Percentiles rank a stretch among this genome's conserved stretches.
These are phyloP conservation scores for Microdon myrmicae DNA, from an alignment of 2,888 invertebrate species.

Conservation along the genomic window DNA sequence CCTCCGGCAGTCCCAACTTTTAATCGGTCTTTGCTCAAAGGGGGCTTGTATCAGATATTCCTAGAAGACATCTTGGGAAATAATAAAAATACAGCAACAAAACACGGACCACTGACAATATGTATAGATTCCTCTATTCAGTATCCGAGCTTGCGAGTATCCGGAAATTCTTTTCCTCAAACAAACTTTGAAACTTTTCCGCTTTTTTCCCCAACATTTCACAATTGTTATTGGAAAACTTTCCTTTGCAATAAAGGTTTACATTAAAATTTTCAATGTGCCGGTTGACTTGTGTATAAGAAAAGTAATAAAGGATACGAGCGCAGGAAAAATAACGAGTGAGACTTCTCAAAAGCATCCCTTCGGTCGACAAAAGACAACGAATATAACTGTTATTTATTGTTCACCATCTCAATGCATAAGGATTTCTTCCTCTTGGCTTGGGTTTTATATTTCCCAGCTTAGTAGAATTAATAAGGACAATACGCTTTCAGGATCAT, in stretches of 20 bases:
- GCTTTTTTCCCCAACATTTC: constrained; percentile 53
- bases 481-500: too few species aligned
- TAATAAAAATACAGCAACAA: constrained; percentile 49
- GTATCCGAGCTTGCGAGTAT: constrained; percentile 43
- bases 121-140: constrained; percentile 32
- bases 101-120: constrained; percentile 46
- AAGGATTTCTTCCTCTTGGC: not conserved
- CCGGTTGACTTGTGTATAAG: constrained; percentile 49
- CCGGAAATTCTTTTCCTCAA: constrained; percentile 49
- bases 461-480: constrained; percentile 40
- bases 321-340: constrained; percentile 14
- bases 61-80: constrained; percentile 31
- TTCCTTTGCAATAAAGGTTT: constrained; percentile 51
- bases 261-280: constrained; percentile 52
- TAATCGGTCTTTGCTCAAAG: too few species aligned
- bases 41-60: too few species aligned
- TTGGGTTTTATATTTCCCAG: constrained; percentile 14
- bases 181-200: constrained; percentile 51
- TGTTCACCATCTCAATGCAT: constrained; percentile 8
- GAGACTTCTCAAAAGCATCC: too few species aligned
- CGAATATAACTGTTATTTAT: constrained; percentile 29
- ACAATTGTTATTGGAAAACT: constrained; percentile 53
- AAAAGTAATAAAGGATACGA: constrained; percentile 50
- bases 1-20: too few species aligned
- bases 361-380: constrained; percentile 15